Evolutionary conservation across 2,113 vertebrate genomes (phyloP).

Genomic region (Platanista minor): DNA sequence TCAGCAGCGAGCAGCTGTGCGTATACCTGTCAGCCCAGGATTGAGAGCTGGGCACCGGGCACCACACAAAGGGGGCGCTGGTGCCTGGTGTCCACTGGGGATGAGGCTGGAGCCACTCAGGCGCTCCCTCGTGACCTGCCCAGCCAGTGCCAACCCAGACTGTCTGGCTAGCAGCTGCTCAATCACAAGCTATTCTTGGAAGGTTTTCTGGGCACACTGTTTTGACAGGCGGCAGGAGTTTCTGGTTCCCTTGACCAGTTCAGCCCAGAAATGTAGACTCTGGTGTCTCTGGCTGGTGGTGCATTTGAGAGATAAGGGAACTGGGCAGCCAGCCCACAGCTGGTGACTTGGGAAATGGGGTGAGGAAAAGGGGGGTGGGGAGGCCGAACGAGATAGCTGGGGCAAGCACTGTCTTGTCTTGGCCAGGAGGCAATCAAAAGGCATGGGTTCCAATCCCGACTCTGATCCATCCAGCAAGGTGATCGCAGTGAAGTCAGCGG

Average conservation of each 20-base stretch:
- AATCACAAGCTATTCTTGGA: constrained; percentile 62
- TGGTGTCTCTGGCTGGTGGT: not conserved
- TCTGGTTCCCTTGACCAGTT: constrained; percentile 6
- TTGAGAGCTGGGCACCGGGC: accelerated
- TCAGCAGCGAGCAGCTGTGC: not conserved
- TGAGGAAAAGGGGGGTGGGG: accelerated
- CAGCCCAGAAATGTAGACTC: constrained; percentile 27
- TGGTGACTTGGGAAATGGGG: not conserved
- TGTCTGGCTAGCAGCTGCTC: not conserved
- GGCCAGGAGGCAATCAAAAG: not conserved
- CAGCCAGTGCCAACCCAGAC: constrained; percentile 2
- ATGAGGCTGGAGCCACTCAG: constrained; percentile 57
- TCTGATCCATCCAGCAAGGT: not conserved
- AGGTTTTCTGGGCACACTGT: not conserved
- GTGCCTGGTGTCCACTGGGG: constrained; percentile 61
- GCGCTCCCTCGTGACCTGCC: constrained; percentile 56
- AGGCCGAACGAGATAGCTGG: not conserved
- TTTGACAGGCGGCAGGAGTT: not conserved
- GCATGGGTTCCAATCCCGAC: not conserved
- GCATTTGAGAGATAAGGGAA: constrained; percentile 19
- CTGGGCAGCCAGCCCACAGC: not conserved
- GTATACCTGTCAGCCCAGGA: accelerated
- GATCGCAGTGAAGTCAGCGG: not conserved
- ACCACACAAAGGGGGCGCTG: not conserved
- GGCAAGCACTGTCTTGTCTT: not conserved